Conservation (phyloP, 2,888 invertebrate species). For the Auanema freiburgensis region DNA sequence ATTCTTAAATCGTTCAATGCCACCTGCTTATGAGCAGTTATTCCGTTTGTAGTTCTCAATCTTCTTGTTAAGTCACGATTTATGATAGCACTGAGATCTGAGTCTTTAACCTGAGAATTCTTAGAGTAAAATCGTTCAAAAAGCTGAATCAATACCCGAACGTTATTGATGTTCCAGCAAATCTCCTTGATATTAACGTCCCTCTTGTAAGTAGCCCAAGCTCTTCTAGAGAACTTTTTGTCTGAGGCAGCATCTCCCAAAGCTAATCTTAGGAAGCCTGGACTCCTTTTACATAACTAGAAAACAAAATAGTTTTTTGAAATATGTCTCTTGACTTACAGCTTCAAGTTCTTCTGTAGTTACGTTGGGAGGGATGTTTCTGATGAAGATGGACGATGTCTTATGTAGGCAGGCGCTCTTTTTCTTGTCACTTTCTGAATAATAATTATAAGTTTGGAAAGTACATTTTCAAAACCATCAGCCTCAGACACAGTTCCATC, state of each 20-base stretch:
- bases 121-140: not conserved
- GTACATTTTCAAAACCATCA: not conserved
- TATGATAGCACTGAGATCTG: constrained; percentile 90
- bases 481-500: constrained; percentile 22
- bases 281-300: constrained; percentile 84
- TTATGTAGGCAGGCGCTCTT: constrained; percentile 72
- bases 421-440: constrained; percentile 25
- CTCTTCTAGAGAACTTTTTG: constrained; percentile 90
- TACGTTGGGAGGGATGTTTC: constrained; percentile 91
- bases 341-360: constrained; percentile 95
- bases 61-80: constrained; percentile 93
- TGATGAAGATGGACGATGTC: constrained; percentile 92
- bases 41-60: constrained; percentile 86
- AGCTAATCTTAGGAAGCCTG: constrained; percentile 90
- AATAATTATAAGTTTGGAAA: not conserved
- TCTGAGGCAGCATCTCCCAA: constrained; percentile 96
- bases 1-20: constrained; percentile 67
- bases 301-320: constrained; percentile 15
- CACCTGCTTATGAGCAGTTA: constrained; percentile 84
- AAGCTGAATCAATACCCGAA: constrained; percentile 70
- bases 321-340: constrained; percentile 67
- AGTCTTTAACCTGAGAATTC: constrained; percentile 76
- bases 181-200: constrained; percentile 98
- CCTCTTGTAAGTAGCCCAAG: constrained; percentile 85
- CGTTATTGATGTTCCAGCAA: constrained; percentile 96